Evolutionary conservation across 2,888 invertebrate species (phyloP).

Genomic region (Clivina fossor): DNA sequence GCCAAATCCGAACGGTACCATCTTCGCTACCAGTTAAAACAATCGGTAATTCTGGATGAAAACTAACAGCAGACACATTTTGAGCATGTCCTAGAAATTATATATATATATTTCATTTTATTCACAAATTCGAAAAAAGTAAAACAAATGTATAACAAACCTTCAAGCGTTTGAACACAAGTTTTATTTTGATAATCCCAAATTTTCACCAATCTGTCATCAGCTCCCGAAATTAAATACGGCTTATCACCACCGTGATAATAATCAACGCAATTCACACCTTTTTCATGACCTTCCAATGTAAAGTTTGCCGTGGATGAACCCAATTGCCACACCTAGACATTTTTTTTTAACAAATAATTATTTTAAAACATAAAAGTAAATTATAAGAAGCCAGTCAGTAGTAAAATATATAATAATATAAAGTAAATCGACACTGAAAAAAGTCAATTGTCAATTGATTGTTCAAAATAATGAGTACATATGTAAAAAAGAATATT

Average conservation of each 20-base stretch:
- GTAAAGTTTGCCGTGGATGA: slow-evolving; percentile 98
- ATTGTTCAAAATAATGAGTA: too few species aligned
- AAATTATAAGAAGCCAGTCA: slow-evolving; percentile 10
- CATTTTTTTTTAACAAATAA: too few species aligned
- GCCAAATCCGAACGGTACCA: slow-evolving; percentile 97
- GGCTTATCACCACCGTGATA: slow-evolving; percentile 99
- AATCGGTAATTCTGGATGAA: slow-evolving; percentile 97
- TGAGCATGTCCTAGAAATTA: slow-evolving; percentile 77
- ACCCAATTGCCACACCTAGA: slow-evolving; percentile 94
- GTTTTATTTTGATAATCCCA: slow-evolving; percentile 99
- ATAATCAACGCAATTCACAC: slow-evolving; percentile 98
- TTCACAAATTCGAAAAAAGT: too few species aligned
- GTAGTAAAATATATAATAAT: too few species aligned
- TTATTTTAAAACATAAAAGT: slow-evolving; percentile 27
- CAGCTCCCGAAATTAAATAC: slow-evolving; percentile 97
- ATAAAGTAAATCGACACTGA: too few species aligned
- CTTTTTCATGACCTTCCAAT: slow-evolving; percentile 96
- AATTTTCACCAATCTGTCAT: slow-evolving; percentile 96
- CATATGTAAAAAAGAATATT: too few species aligned
- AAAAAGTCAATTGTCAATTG: too few species aligned
- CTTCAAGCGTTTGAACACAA: slow-evolving; percentile 96
- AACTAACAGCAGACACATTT: slow-evolving; percentile 93
- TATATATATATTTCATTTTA: not conserved
- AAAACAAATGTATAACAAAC: slow-evolving; percentile 43
- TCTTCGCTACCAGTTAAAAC: slow-evolving; percentile 97